Conservation (phyloP, 1,140 invertebrate genomes). For the Aphelenchoides avenae region DNA sequence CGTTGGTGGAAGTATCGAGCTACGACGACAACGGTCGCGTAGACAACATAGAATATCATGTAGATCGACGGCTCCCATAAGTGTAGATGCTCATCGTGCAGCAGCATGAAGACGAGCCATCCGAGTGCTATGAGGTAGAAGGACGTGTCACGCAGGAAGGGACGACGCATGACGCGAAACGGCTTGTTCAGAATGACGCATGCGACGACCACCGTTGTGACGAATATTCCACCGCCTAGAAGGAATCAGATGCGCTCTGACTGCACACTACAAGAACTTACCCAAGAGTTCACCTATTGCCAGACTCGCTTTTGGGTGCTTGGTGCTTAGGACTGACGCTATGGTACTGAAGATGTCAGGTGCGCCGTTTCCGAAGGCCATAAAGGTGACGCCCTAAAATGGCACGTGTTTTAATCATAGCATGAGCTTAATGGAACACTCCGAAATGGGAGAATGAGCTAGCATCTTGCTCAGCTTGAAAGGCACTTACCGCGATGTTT, state of each 20-base stretch:
- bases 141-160: slow-evolving; percentile 68
- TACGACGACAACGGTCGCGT: too few relatives aligned
- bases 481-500: slow-evolving; percentile 69
- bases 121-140: slow-evolving; percentile 67
- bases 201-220: slow-evolving; percentile 69
- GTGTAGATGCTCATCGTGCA: slow-evolving; percentile 61
- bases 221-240: slow-evolving; percentile 70
- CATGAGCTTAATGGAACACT: too few relatives aligned
- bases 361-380: slow-evolving; percentile 75
- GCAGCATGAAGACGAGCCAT: slow-evolving; percentile 63
- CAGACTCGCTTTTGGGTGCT: slow-evolving; percentile 64
- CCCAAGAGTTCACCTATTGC: slow-evolving; percentile 67
- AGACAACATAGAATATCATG: too few relatives aligned
- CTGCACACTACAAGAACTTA: too few relatives aligned
- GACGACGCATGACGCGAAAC: slow-evolving; percentile 66
- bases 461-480: too few relatives aligned
- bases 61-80: slow-evolving; percentile 62
- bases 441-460: too few relatives aligned
- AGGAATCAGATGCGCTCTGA: too few relatives aligned
- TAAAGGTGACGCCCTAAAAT: slow-evolving; percentile 69
- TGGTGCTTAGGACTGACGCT: slow-evolving; percentile 61
- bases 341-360: slow-evolving; percentile 72
- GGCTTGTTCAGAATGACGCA: slow-evolving; percentile 65
- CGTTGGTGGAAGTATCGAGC: too few relatives aligned
- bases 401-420: too few relatives aligned